Conservation (phyloP, 1,140 invertebrate genomes). For the Scaptomyza pallida region DNA sequence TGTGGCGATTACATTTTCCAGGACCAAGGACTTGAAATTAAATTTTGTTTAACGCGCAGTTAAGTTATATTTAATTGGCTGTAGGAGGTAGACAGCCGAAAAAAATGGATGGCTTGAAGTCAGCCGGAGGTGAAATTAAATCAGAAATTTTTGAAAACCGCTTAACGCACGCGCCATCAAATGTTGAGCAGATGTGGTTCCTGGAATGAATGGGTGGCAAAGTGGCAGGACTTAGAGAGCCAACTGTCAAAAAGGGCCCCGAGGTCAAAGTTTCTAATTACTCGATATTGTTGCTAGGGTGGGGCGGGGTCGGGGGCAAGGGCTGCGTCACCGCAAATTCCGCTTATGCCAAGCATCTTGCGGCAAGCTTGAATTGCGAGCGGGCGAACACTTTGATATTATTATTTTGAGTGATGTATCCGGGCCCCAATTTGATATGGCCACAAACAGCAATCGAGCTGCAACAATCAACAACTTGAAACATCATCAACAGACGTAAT, state of each 20-base stretch:
- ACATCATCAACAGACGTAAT: constrained; percentile 4
- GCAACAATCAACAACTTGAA: constrained; percentile 2
- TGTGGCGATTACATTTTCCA: constrained; percentile 54
- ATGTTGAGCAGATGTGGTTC: constrained; percentile 14
- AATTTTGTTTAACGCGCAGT: constrained; percentile 64
- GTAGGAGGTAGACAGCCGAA: constrained; percentile 22
- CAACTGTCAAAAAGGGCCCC: constrained; percentile 18
- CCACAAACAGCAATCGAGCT: constrained; percentile 45
- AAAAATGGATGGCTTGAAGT: too few relatives aligned
- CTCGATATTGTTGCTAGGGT: constrained; percentile 52
- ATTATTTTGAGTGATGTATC: constrained; percentile 4
- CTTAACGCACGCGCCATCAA: constrained; percentile 17
- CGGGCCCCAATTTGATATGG: background rate
- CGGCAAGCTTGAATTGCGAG: constrained; percentile 19
- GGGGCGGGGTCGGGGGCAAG: too few relatives aligned
- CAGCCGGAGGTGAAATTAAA: constrained; percentile 60
- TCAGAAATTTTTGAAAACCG: constrained; percentile 52
- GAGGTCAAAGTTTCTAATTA: constrained; percentile 59
- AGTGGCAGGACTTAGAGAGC: background rate
- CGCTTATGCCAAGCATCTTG: constrained; percentile 21
- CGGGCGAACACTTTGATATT: constrained; percentile 1
- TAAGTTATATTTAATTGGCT: constrained; percentile 76
- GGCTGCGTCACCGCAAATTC: background rate
- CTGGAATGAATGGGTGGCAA: background rate
- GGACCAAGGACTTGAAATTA: constrained; percentile 48